These are phyloP conservation scores for Nyctibius grandis DNA, from an alignment of 2,797 vertebrate species.

Conservation along the genomic window DNA sequence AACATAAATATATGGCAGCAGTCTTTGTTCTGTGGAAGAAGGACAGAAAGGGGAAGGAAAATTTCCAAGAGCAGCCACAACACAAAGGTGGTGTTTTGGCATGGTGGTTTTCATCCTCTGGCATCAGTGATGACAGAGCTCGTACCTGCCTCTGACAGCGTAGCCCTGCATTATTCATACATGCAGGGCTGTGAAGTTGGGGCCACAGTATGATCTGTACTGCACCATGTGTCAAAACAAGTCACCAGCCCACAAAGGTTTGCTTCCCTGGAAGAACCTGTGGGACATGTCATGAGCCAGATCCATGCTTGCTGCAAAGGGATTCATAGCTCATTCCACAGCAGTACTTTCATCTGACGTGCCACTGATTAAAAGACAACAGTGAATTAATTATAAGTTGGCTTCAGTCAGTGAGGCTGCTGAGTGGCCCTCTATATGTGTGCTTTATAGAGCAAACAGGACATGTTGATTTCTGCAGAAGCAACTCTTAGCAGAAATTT, in stretches of 20 bases:
- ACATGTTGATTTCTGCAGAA: not conserved
- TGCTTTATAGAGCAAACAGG: not conserved
- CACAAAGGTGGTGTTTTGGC: not conserved
- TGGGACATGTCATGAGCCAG: not conserved
- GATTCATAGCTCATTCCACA: not conserved
- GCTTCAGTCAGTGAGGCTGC: not conserved
- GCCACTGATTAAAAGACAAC: not conserved
- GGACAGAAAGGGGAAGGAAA: not conserved
- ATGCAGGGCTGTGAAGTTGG: not conserved
- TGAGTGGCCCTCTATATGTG: accelerated
- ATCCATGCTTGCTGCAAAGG: not conserved
- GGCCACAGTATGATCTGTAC: not conserved
- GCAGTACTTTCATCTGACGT: not conserved
- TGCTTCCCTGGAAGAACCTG: not conserved
- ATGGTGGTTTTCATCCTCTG: not conserved
- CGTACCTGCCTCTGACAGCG: not conserved
- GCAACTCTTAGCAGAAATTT: not conserved
- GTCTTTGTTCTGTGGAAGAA: not conserved
- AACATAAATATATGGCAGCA: accelerated
- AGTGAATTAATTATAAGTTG: not conserved
- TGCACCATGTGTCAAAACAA: not conserved
- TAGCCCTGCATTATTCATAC: not conserved
- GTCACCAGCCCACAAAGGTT: not conserved
- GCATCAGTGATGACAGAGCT: not conserved
- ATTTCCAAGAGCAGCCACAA: not conserved